Conservation (phyloP, 2,113 vertebrate species). For the Cyanoramphus novaezelandiae region DNA sequence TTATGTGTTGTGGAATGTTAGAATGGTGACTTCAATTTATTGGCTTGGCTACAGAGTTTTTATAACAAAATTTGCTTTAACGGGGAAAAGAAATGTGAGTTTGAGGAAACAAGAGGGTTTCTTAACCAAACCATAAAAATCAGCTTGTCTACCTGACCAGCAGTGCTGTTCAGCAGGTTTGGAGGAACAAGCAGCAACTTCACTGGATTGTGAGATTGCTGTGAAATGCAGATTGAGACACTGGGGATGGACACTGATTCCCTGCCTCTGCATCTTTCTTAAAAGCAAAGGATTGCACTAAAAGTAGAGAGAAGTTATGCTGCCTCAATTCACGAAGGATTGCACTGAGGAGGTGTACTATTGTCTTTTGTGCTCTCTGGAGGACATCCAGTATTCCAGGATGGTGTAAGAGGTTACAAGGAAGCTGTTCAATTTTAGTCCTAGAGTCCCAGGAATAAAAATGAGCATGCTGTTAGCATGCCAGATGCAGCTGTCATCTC, state of each 20-base stretch:
- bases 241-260: not conserved
- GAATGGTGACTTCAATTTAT: not conserved
- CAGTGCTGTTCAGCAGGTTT: not conserved
- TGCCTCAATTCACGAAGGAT: not conserved
- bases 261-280: not conserved
- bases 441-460: not conserved
- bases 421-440: not conserved
- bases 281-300: not conserved
- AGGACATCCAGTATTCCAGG: not conserved
- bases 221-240: not conserved
- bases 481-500: not conserved
- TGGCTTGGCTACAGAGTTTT: not conserved
- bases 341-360: not conserved
- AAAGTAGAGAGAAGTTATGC: not conserved
- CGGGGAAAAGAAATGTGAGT: fast-evolving
- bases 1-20: not conserved
- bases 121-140: not conserved
- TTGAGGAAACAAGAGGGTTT: not conserved
- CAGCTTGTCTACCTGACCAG: not conserved
- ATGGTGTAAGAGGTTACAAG: not conserved
- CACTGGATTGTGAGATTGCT: not conserved
- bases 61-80: not conserved
- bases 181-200: not conserved
- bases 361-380: not conserved
- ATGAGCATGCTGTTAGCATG: not conserved